Conservation (phyloP, 2,113 vertebrate species). For the Oryzias woworae region DNA sequence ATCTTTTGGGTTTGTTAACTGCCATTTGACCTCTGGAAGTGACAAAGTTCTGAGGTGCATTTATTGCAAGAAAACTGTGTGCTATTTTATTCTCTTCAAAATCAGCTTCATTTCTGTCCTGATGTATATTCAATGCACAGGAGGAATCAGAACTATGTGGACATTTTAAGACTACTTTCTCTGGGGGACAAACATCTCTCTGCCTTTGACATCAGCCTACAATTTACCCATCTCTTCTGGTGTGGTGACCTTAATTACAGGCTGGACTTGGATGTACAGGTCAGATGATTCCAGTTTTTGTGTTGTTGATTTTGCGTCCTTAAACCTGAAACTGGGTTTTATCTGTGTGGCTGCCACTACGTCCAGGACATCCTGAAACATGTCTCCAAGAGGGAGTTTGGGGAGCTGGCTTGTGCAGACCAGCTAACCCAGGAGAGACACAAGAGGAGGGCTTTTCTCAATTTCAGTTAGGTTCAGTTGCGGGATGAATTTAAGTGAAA, state of each 20-base stretch:
- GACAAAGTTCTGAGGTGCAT: slow-evolving; percentile 85
- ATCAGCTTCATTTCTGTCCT: background rate
- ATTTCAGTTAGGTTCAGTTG: slow-evolving; percentile 79
- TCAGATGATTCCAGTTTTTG: slow-evolving; percentile 23
- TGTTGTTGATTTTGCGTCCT: background rate
- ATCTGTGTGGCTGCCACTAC: background rate
- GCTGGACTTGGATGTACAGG: slow-evolving; percentile 80
- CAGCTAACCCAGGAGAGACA: slow-evolving; percentile 85
- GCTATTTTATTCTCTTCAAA: background rate
- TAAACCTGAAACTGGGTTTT: background rate
- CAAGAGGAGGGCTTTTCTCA: slow-evolving; percentile 86
- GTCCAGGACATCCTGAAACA: slow-evolving; percentile 83
- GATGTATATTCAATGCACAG: slow-evolving; percentile 41
- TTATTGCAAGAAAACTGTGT: background rate
- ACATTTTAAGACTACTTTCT: slow-evolving; percentile 79
- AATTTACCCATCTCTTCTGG: slow-evolving; percentile 83
- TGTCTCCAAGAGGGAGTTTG: slow-evolving; percentile 83
- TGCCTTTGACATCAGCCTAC: slow-evolving; percentile 80
- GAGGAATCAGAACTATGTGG: slow-evolving; percentile 83
- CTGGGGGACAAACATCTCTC: slow-evolving; percentile 78
- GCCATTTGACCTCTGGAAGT: slow-evolving; percentile 86
- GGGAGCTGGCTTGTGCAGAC: slow-evolving; percentile 84
- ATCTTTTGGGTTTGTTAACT: slow-evolving; percentile 88
- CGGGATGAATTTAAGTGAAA: background rate
- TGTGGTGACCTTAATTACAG: slow-evolving; percentile 85